Percentiles rank a stretch among this genome's conserved stretches.
These are phyloP conservation scores for Gymnocephalus cernua DNA, from an alignment of 2,113 vertebrate genomes.

Conservation along the genomic window DNA sequence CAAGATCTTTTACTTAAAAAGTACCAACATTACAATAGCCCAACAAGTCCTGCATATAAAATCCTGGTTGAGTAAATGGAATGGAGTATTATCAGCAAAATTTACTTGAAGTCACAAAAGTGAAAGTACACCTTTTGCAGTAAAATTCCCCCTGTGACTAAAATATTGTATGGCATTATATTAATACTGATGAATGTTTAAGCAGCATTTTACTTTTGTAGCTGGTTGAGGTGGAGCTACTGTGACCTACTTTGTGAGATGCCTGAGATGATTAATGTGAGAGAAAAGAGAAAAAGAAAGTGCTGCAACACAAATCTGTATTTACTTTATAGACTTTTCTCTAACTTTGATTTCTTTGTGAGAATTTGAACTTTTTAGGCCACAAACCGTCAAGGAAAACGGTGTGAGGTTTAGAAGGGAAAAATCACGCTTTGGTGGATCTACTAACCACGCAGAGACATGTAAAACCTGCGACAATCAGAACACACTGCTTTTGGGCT, in stretches of 20 bases:
- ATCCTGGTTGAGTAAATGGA: neutral
- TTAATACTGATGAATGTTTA: neutral
- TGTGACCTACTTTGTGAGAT: too few species aligned
- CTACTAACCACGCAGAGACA: neutral
- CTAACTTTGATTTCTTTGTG: too few species aligned
- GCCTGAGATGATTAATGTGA: neutral
- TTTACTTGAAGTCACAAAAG: neutral
- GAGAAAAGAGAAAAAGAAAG: neutral
- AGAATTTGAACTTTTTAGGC: too few species aligned
- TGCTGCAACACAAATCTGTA: neutral
- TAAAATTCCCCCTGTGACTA: neutral
- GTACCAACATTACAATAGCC: neutral
- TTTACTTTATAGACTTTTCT: neutral
- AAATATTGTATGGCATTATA: neutral
- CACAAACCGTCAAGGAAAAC: too few species aligned
- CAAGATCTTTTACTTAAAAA: neutral
- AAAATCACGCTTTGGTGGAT: too few species aligned
- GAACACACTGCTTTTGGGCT: neutral
- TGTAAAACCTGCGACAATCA: neutral
- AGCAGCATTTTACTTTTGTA: neutral
- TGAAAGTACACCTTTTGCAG: neutral
- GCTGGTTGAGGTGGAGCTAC: neutral
- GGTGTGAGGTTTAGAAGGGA: neutral
- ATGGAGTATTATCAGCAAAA: neutral
- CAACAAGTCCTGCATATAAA: neutral